Conservation (phyloP, 2,888 invertebrate genomes). For the Melieria omissa region DNA sequence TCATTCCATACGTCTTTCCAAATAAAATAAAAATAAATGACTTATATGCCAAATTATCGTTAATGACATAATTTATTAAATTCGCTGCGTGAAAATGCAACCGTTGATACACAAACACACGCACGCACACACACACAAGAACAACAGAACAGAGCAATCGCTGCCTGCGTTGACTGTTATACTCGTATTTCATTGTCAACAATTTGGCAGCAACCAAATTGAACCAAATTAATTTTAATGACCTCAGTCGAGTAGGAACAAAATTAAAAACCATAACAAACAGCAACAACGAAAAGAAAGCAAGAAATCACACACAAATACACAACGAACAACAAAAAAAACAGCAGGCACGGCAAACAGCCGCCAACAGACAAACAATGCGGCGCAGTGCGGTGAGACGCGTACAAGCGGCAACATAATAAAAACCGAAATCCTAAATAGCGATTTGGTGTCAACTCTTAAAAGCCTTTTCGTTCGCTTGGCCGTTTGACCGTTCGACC, state of each 20-base stretch:
- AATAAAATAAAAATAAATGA: conserved; percentile 43
- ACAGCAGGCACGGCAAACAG: conserved; percentile 8
- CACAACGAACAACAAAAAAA: conserved; percentile 12
- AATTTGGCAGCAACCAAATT: conserved; percentile 64
- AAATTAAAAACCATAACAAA: not conserved
- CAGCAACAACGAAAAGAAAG: conserved; percentile 34
- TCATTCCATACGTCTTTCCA: too few species aligned
- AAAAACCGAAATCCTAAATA: conserved; percentile 58
- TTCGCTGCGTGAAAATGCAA: too few species aligned
- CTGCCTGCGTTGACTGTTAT: conserved; percentile 44
- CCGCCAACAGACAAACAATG: conserved; percentile 7
- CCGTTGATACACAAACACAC: too few species aligned
- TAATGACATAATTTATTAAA: conserved; percentile 49
- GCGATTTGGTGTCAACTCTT: conserved; percentile 67
- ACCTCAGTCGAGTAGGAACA: conserved; percentile 51
- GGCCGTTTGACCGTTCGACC: conserved; percentile 1
- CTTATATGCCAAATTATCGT: conserved; percentile 45
- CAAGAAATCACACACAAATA: conserved; percentile 45
- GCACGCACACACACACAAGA: not conserved
- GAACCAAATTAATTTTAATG: conserved; percentile 66
- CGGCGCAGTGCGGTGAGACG: not conserved
- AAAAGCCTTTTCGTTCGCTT: conserved; percentile 59
- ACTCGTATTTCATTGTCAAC: conserved; percentile 60
- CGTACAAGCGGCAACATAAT: conserved; percentile 27
- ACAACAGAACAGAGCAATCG: not conserved